Base-by-base conservation (phyloP, 2,797 vertebrate genomes). In the Macroramphosus scolopax region DNA sequence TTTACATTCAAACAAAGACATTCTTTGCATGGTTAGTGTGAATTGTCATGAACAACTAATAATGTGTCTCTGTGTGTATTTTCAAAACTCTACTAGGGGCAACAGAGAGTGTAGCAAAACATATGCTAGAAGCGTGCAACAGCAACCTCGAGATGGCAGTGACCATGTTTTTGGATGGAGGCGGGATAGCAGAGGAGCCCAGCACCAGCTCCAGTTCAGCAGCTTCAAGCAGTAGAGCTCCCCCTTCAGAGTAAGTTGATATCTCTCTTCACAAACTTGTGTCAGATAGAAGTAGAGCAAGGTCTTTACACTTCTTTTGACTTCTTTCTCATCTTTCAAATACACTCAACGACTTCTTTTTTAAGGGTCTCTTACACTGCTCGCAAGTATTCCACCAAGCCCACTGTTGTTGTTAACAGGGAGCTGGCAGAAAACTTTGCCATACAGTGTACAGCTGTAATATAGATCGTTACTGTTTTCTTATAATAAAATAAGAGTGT, bases 61-160 rank as follows among this genome's bases (percentile, higher is more conserved):
- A 3, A 6, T 22, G 4, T 13, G 12, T 13, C n/a, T 4, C 4
- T 5, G 2, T 32, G 12, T 32, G 13, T 32, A 32, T 32, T 14
- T 5, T 5, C 5, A 2, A 15, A 17, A 5, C 55, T 63, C 0
- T 83, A 69, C 6, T 62, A 99, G 97, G 97, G 82, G 97, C 96
- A 64, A 95, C 93, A 59, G 96, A 99, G 75, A 98, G 95, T 40
- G 92, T 97, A 43, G 97, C 94, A 48, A 93, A 94, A 63, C 96
- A 99, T 35, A 99, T 99, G 95, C 85, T 98, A 10, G 97, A 99
- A 83, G 97, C 97, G 12, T 98, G 97, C 83, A 95, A 92, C 90
- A 98, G 96, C 77, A 98, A 98, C 61, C 84, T 99, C 82, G 95
- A 99, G 87, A 99, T 98, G 97, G 97, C 97, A 9, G 95, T 99